A percentile compares a stretch with the other conserved stretches of the same genome.
These are phyloP conservation scores for Pachliopta kotzebuea DNA, from an alignment of 2,888 invertebrate genomes.

Conservation along the genomic window DNA sequence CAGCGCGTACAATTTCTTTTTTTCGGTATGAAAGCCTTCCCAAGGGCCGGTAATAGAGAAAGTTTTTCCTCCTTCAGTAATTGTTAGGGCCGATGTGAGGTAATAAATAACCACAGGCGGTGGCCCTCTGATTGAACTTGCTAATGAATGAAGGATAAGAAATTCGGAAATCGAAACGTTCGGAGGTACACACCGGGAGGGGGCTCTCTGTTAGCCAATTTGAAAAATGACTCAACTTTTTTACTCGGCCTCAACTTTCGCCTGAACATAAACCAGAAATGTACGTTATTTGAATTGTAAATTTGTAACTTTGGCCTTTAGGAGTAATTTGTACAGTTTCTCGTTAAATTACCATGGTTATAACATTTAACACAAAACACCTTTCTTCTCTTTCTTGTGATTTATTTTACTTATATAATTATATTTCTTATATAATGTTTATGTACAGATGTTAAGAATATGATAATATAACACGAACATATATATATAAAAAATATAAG, in stretches of 20 bases:
- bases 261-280: conserved; percentile 30
- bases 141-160: conserved; percentile 79
- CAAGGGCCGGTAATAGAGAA: conserved; percentile 71
- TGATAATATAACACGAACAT: too few species aligned
- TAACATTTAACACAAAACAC: conserved; percentile 18
- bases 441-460: too few species aligned
- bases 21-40: conserved; percentile 69
- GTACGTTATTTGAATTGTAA: conserved; percentile 30
- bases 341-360: conserved; percentile 19
- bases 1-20: conserved; percentile 66
- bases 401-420: neutral
- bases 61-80: conserved; percentile 75
- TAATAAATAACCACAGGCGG: conserved; percentile 77
- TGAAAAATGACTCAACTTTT: conserved; percentile 72
- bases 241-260: conserved; percentile 30
- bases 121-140: conserved; percentile 77
- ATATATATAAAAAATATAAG: too few species aligned
- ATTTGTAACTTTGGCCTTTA: conserved; percentile 30
- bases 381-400: neutral
- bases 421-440: too few species aligned
- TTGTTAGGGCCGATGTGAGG: conserved; percentile 75
- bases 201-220: conserved; percentile 44
- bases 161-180: conserved; percentile 69
- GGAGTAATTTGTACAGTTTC: conserved; percentile 29
- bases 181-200: conserved; percentile 41